phyloP scores from a whole-genome alignment of 2,888 invertebrate species.

The Serripes groenlandicus region DNA sequence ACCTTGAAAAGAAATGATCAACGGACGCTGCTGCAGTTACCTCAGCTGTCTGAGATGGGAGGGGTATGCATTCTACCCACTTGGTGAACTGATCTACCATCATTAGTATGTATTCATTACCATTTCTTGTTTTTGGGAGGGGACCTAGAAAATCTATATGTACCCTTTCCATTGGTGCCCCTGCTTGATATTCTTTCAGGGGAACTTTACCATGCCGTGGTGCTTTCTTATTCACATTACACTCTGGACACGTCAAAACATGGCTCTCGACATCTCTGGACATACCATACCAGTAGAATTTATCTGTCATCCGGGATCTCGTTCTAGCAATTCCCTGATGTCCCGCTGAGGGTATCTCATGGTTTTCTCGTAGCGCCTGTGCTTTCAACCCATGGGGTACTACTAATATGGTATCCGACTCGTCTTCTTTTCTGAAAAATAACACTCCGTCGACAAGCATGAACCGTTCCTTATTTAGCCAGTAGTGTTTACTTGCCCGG shows the following conservation, averaged over 20 bases:
- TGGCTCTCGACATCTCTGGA: conserved; percentile 18
- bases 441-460: neutral
- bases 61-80: conserved; percentile 36
- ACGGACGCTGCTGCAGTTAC: conserved; percentile 19
- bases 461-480: conserved; percentile 27
- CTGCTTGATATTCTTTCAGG: conserved; percentile 92
- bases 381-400: neutral
- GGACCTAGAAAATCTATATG: conserved; percentile 45
- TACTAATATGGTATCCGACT: neutral
- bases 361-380: neutral
- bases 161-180: conserved; percentile 85
- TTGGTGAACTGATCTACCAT: too few species aligned
- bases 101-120: conserved; percentile 35
- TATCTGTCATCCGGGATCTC: conserved; percentile 16
- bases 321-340: conserved; percentile 47
- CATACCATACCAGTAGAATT: conserved; percentile 33
- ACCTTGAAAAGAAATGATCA: conserved; percentile 13
- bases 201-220: conserved; percentile 13
- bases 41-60: conserved; percentile 27
- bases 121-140: conserved; percentile 14
- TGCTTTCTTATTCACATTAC: conserved; percentile 30
- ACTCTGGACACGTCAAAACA: conserved; percentile 24
- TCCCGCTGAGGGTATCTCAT: conserved; percentile 36
- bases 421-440: neutral
- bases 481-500: conserved; percentile 16